Percentiles rank a stretch among this genome's conserved stretches.
These are phyloP conservation scores for Manis pentadactyla DNA, from an alignment of 2,797 vertebrate species.

Conservation along the genomic window DNA sequence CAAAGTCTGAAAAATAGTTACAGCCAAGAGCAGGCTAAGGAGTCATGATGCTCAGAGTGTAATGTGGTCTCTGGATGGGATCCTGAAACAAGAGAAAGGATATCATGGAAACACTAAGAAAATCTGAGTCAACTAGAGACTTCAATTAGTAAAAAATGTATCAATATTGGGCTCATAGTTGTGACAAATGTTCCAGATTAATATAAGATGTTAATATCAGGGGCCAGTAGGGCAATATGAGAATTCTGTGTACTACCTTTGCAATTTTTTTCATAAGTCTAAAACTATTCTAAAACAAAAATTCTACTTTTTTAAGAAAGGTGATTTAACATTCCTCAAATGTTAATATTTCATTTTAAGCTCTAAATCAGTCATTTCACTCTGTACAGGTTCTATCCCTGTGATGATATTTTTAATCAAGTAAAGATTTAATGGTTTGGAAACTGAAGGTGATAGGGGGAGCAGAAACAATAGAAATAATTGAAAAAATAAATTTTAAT, in stretches of 20 bases:
- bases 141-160: neutral
- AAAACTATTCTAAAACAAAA: neutral
- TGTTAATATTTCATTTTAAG: neutral
- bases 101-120: neutral
- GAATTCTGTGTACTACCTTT: neutral
- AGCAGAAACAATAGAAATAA: neutral
- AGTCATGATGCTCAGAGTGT: neutral
- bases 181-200: neutral
- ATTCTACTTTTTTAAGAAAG: neutral
- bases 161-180: neutral
- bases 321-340: neutral
- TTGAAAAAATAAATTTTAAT: neutral
- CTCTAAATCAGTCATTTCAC: neutral
- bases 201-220: neutral
- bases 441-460: neutral
- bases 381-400: neutral
- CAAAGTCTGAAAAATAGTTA: too few relatives aligned
- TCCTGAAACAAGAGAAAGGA: neutral
- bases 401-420: neutral
- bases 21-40: neutral
- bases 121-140: neutral
- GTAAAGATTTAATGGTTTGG: neutral
- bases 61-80: neutral
- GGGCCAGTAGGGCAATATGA: neutral
- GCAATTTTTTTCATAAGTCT: neutral